These are phyloP conservation scores for Drosophila elegans DNA, from an alignment of 1,140 invertebrate genomes.

Conservation along the genomic window DNA sequence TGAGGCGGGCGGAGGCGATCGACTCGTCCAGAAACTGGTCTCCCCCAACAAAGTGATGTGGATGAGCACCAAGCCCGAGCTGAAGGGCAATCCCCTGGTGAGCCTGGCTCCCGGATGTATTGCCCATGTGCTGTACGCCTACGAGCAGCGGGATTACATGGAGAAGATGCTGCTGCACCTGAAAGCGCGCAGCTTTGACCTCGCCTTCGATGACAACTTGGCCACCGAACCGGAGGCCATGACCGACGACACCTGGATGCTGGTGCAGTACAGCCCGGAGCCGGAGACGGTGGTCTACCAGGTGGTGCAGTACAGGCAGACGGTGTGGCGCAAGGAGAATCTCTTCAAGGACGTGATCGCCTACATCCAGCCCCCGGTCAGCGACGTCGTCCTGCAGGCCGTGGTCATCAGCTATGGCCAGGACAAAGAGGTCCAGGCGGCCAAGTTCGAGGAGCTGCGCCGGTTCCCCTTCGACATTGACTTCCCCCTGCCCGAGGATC, in stretches of 20 bases:
- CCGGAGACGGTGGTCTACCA: slow-evolving; percentile 64
- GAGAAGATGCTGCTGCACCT: slow-evolving; percentile 67
- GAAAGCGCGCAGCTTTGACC: slow-evolving; percentile 65
- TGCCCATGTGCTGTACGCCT: slow-evolving; percentile 56
- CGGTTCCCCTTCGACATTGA: slow-evolving; percentile 47
- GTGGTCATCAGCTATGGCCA: slow-evolving; percentile 61
- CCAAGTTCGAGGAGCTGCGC: slow-evolving; percentile 49
- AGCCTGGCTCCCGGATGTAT: slow-evolving; percentile 36
- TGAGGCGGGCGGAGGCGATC: slow-evolving; percentile 14
- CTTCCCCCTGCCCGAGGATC: slow-evolving; percentile 40
- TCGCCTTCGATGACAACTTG: slow-evolving; percentile 52
- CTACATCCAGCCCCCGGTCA: slow-evolving; percentile 54
- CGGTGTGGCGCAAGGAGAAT: slow-evolving; percentile 64
- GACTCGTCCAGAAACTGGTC: slow-evolving; percentile 63
- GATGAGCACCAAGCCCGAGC: slow-evolving; percentile 55
- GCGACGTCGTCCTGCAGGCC: slow-evolving; percentile 54
- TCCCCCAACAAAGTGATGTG: slow-evolving; percentile 49
- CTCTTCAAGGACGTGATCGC: slow-evolving; percentile 70
- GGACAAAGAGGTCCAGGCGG: slow-evolving; percentile 18
- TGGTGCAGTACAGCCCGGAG: slow-evolving; percentile 72
- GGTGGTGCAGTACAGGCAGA: slow-evolving; percentile 52
- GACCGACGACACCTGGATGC: slow-evolving; percentile 59
- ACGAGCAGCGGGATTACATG: slow-evolving; percentile 59
- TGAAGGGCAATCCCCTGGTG: slow-evolving; percentile 44
- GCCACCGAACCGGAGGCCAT: slow-evolving; percentile 26